Evolutionary conservation across 2,797 vertebrate species (phyloP).

Genomic region (Anniella stebbinsi): DNA sequence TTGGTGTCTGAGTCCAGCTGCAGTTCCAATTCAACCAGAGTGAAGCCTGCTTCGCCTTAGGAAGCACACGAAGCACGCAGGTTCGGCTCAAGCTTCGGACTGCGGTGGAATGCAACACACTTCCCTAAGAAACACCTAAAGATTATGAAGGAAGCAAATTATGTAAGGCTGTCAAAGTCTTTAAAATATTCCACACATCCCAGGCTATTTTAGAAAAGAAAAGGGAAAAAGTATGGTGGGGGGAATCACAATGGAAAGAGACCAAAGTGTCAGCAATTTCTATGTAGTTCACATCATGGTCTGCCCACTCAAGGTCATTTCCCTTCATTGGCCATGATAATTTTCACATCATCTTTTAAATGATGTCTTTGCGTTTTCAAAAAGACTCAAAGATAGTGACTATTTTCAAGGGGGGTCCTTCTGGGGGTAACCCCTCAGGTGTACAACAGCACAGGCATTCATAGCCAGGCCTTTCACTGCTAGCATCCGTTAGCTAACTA

Average conservation of each 20-base stretch:
- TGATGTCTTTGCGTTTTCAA: neutral
- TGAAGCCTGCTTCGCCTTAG: too few relatives aligned
- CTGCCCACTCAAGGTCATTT: neutral
- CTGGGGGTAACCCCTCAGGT: conserved; percentile 34
- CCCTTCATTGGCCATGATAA: neutral
- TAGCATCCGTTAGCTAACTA: conserved; percentile 34
- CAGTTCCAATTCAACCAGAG: too few relatives aligned
- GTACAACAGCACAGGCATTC: conserved; percentile 62
- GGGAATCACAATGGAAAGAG: neutral
- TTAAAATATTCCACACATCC: too few relatives aligned
- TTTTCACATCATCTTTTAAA: neutral
- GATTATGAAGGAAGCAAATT: too few relatives aligned
- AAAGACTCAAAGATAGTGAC: neutral
- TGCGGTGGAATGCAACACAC: too few relatives aligned
- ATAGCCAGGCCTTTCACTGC: conserved; percentile 40
- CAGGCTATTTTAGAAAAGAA: too few relatives aligned
- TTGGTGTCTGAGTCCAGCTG: too few relatives aligned
- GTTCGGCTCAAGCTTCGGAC: too few relatives aligned
- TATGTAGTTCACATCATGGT: neutral
- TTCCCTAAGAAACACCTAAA: too few relatives aligned
- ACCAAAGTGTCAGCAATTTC: neutral
- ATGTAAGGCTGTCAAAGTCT: too few relatives aligned
- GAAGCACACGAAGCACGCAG: too few relatives aligned
- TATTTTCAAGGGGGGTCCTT: neutral
- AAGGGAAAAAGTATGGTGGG: neutral